A percentile compares a stretch with the other conserved stretches of the same genome.
These are phyloP conservation scores for Sarcophaga peregrina DNA, from an alignment of 1,140 invertebrate species.

Conservation along the genomic window DNA sequence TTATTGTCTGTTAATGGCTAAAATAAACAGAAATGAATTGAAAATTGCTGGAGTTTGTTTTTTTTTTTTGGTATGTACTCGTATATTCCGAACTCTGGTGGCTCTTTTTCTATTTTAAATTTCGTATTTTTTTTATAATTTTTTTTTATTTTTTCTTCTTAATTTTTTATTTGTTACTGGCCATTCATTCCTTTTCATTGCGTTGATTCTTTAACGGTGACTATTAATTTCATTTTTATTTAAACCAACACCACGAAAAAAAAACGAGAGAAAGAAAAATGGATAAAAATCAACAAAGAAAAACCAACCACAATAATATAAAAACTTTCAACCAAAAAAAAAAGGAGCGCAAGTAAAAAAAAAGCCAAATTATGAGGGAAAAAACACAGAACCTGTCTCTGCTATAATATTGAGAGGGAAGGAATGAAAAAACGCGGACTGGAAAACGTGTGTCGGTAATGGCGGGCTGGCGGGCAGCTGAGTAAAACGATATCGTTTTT, in stretches of 20 bases:
- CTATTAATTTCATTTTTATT: conserved; percentile 25
- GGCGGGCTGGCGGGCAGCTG: neutral
- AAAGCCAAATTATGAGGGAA: too few species aligned
- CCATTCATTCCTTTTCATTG: neutral
- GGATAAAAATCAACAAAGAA: neutral
- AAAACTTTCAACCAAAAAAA: too few species aligned
- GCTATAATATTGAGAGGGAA: too few species aligned
- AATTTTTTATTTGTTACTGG: neutral
- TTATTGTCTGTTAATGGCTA: conserved; percentile 8
- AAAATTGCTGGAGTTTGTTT: neutral
- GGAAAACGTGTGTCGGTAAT: too few species aligned
- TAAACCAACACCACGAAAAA: neutral
- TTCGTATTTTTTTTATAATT: neutral
- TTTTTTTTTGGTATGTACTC: neutral
- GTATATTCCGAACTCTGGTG: neutral
- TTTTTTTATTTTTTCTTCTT: neutral
- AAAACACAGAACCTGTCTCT: too few species aligned
- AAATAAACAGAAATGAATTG: conserved; percentile 17
- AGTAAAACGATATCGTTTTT: neutral
- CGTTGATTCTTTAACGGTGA: conserved; percentile 15
- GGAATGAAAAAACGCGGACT: too few species aligned
- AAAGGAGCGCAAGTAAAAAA: too few species aligned
- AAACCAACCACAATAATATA: too few species aligned
- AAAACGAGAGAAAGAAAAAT: neutral
- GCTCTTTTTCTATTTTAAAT: neutral